phyloP scores from a whole-genome alignment of 2,797 vertebrate species.

The Lepilemur septentrionalis region DNA sequence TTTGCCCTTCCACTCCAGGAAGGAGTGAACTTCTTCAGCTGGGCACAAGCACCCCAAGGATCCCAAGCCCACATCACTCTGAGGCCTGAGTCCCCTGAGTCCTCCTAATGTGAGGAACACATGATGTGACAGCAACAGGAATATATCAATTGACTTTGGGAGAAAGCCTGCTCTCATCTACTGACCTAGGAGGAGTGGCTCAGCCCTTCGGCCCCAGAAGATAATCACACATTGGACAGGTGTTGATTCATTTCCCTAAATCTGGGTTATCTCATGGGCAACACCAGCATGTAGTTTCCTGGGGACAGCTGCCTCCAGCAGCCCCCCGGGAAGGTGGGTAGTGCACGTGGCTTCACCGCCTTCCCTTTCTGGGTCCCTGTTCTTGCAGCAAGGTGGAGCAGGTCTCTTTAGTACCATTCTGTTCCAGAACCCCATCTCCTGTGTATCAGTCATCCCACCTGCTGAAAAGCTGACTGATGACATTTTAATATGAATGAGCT shows the following conservation, averaged over 20 bases:
- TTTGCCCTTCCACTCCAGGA: not conserved
- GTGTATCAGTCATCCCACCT: not conserved
- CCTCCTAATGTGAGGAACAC: not conserved
- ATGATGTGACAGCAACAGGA: not conserved
- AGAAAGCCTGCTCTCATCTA: not conserved
- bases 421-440: not conserved
- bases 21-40: not conserved
- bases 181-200: not conserved
- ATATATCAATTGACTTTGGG: too few species aligned
- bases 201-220: not conserved
- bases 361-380: not conserved
- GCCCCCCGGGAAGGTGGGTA: not conserved
- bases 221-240: not conserved
- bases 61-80: not conserved
- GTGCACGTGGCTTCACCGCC: rapidly evolving
- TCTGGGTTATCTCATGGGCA: not conserved
- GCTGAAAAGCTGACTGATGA: conserved; percentile 12
- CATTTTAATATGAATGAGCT: conserved; percentile 64
- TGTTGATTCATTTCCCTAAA: not conserved
- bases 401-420: not conserved
- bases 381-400: not conserved
- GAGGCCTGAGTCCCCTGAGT: rapidly evolving
- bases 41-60: not conserved
- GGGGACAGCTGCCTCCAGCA: not conserved
- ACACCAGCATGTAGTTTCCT: not conserved